These are phyloP conservation scores for Pecten maximus DNA, from an alignment of 2,888 invertebrate genomes.

Conservation along the genomic window DNA sequence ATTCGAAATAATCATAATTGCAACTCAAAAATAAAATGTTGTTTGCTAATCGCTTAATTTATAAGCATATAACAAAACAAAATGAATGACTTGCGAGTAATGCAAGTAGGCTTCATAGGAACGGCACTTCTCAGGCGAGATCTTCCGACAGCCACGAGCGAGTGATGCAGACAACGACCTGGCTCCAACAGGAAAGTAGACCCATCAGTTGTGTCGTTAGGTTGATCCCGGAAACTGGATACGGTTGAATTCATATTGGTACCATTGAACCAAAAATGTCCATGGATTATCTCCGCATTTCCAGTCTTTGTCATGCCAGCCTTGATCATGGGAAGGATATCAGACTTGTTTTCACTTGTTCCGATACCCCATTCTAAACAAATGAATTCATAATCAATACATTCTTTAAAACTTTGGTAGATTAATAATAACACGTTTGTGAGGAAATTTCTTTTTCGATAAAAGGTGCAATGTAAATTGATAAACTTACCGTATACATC, in stretches of 20 bases:
- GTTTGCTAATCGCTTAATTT: too few species aligned
- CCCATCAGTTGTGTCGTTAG: slow-evolving; percentile 36
- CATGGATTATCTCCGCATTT: slow-evolving; percentile 60
- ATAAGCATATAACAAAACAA: too few species aligned
- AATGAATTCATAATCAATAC: neutral
- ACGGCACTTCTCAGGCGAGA: slow-evolving; percentile 62
- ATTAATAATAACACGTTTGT: too few species aligned
- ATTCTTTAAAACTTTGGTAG: too few species aligned
- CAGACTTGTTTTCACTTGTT: slow-evolving; percentile 47
- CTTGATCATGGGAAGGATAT: slow-evolving; percentile 64
- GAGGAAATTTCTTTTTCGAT: too few species aligned
- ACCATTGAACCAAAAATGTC: slow-evolving; percentile 58
- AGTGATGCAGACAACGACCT: slow-evolving; percentile 63
- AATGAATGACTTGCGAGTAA: slow-evolving; percentile 61
- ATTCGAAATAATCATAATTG: too few species aligned
- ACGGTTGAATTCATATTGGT: slow-evolving; percentile 56
- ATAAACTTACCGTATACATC: slow-evolving; percentile 55
- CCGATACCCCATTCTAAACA: slow-evolving; percentile 67
- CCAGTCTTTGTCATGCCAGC: slow-evolving; percentile 56
- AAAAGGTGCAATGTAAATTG: too few species aligned
- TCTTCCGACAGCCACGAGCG: slow-evolving; percentile 60
- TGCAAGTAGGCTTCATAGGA: slow-evolving; percentile 57
- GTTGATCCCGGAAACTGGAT: slow-evolving; percentile 53
- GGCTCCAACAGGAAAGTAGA: slow-evolving; percentile 64
- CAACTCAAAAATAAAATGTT: too few species aligned